Conservation (phyloP, 2,888 invertebrate genomes). For the Horisme vitalbata region DNA sequence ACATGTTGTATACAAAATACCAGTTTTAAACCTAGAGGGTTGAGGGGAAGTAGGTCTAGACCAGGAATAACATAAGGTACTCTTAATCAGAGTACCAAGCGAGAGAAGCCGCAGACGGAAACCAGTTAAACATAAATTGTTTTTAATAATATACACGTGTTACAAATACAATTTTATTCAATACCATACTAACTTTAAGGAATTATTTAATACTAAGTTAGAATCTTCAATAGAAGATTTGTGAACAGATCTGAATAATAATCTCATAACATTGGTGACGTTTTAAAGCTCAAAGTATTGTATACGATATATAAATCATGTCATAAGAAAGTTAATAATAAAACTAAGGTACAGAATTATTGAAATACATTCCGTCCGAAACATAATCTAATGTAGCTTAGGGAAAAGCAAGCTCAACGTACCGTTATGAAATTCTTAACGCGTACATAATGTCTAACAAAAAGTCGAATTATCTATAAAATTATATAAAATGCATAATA, state of each 20-base stretch:
- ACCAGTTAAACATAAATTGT: too few relatives aligned
- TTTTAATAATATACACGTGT: slow-evolving; percentile 1
- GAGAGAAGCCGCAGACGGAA: too few relatives aligned
- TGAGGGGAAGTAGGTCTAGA: too few relatives aligned
- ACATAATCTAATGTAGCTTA: neutral
- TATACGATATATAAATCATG: slow-evolving; percentile 2
- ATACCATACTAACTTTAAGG: slow-evolving; percentile 17
- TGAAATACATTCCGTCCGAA: slow-evolving; percentile 9
- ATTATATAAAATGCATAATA: slow-evolving; percentile 59
- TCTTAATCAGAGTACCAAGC: too few relatives aligned
- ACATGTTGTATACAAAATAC: too few relatives aligned
- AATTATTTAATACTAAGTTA: slow-evolving; percentile 10
- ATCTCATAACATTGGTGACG: slow-evolving; percentile 3
- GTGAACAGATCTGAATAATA: slow-evolving; percentile 10
- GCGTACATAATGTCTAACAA: neutral
- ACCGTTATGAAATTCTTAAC: slow-evolving; percentile 5
- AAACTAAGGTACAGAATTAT: too few relatives aligned
- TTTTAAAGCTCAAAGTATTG: slow-evolving; percentile 18
- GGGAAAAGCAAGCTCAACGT: slow-evolving; percentile 5
- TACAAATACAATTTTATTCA: slow-evolving; percentile 9
- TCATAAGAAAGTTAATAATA: too few relatives aligned
- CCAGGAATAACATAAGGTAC: too few relatives aligned
- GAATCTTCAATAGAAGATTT: slow-evolving; percentile 9
- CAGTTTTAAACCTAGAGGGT: too few relatives aligned
- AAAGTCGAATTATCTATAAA: slow-evolving; percentile 19